phyloP scores from a whole-genome alignment of 2,113 vertebrate species.

The Crocuta crocuta region DNA sequence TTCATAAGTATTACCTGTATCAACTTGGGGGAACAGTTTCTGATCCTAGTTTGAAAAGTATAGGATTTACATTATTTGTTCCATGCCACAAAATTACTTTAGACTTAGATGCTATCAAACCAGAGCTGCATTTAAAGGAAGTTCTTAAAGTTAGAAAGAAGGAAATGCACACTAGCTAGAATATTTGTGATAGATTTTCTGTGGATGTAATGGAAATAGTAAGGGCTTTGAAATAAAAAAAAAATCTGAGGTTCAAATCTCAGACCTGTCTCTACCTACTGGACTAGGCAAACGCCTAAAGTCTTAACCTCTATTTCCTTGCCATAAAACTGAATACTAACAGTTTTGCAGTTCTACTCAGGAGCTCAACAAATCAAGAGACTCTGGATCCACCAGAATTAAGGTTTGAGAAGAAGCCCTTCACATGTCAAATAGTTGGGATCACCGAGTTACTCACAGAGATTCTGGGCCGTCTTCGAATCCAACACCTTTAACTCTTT shows the following conservation, averaged over 20 bases:
- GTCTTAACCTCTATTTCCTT: slow-evolving; percentile 21
- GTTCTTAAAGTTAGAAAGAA: slow-evolving; percentile 31
- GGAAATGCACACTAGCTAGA: neutral
- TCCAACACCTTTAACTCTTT: slow-evolving; percentile 93
- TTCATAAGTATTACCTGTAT: neutral
- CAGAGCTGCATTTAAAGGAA: slow-evolving; percentile 35
- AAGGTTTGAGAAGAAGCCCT: slow-evolving; percentile 38
- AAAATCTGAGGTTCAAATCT: neutral
- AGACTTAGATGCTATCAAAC: slow-evolving; percentile 39
- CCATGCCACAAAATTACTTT: slow-evolving; percentile 60
- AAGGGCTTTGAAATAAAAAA: slow-evolving; percentile 44
- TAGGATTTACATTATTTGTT: slow-evolving; percentile 37
- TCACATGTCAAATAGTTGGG: slow-evolving; percentile 1
- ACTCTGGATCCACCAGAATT: slow-evolving; percentile 3
- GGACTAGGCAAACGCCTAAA: slow-evolving; percentile 26
- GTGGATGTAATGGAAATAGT: neutral
- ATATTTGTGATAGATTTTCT: neutral
- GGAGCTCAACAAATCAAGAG: neutral
- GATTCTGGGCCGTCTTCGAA: slow-evolving; percentile 90
- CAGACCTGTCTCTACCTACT: neutral
- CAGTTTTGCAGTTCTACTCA: neutral
- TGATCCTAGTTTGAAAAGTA: neutral
- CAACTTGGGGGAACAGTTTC: slow-evolving; percentile 25
- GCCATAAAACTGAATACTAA: neutral
- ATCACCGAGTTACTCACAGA: slow-evolving; percentile 88